These are phyloP conservation scores for Glyptemys insculpta DNA, from an alignment of 2,797 vertebrate genomes.

Conservation along the genomic window DNA sequence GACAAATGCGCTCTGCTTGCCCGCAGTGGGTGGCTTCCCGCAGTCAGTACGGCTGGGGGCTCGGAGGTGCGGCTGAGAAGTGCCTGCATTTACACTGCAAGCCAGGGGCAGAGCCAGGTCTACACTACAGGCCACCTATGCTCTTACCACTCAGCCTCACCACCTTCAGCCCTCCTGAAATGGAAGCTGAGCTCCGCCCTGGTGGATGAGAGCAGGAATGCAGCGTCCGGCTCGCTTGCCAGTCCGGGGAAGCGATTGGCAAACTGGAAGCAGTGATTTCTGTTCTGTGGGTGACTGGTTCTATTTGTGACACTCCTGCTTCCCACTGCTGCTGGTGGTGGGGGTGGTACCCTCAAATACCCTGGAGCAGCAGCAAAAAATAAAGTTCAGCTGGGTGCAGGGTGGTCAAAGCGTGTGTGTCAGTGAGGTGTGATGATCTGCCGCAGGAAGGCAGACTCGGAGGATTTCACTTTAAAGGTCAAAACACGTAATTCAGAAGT, in stretches of 20 bases:
- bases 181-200: not conserved
- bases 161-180: not conserved
- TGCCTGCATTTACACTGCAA: not conserved
- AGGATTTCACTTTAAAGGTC: not conserved
- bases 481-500: not conserved
- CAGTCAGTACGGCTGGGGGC: not conserved
- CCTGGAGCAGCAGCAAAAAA: not conserved
- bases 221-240: not conserved
- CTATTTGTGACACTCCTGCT: not conserved
- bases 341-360: no score
- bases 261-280: not conserved
- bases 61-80: not conserved
- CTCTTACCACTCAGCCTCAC: not conserved
- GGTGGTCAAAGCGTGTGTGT: not conserved
- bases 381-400: not conserved
- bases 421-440: no score
- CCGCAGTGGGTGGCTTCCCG: no score
- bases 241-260: no score
- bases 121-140: not conserved
- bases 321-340: not conserved
- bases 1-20: no score
- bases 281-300: not conserved
- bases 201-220: not conserved
- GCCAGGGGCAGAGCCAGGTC: not conserved
- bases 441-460: not conserved